A percentile compares a stretch with the other conserved stretches of the same genome.
These are phyloP conservation scores for Brassicogethes aeneus DNA, from an alignment of 2,888 invertebrate genomes.

Conservation along the genomic window DNA sequence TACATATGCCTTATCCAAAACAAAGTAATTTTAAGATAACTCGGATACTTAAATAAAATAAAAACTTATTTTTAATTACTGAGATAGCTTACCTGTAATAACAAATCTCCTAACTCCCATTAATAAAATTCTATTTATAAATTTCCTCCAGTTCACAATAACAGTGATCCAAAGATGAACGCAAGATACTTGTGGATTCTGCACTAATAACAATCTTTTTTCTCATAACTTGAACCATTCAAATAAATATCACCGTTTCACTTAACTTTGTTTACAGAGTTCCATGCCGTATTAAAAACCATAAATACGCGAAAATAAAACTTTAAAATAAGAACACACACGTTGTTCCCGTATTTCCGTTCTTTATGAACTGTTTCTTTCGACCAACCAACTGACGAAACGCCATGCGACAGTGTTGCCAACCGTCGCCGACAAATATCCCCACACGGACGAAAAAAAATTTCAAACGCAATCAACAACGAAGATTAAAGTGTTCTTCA, in stretches of 20 bases:
- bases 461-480: no score
- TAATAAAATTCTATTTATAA: neutral
- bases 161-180: neutral
- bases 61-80: no score
- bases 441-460: no score
- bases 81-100: neutral
- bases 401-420: neutral
- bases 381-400: conserved; percentile 1
- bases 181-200: conserved; percentile 6
- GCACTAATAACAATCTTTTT: conserved; percentile 5
- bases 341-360: neutral
- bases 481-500: no score
- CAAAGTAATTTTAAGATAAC: no score
- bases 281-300: neutral
- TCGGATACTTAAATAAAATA: no score
- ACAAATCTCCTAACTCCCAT: neutral
- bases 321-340: neutral
- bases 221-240: conserved; percentile 5
- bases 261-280: neutral
- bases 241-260: neutral
- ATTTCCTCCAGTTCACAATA: neutral
- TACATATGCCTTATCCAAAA: no score
- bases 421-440: conserved; percentile 1
- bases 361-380: neutral
- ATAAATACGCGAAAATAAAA: neutral